Base-by-base conservation (phyloP, 64 coral and sea anemone genomes). In the Anthopleura sola region DNA sequence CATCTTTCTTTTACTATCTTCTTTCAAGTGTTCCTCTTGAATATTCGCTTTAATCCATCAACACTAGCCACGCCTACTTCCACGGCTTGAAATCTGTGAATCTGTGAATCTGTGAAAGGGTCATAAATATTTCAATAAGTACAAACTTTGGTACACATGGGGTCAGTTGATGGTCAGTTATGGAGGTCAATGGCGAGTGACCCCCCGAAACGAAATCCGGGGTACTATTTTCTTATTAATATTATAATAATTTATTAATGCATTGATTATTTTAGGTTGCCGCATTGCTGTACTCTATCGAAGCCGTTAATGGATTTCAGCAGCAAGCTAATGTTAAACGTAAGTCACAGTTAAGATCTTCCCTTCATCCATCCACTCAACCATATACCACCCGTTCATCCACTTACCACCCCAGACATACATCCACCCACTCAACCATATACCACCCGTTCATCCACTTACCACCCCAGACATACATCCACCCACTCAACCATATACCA, bases 301-400 rank as follows among this genome's bases (percentile, higher is more conserved):
- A 91, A 49, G 78, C n/a, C 21, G 82, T 78, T 26, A 86, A 83
- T n/a, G 89, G 89, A 49, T 86, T 91, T 36, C 84, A 85, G 80
- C 75, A 85, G 32, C 89, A 91, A 37, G 89, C 84, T 55, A 20
- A 86, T 51, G 74, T 91, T 37, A 50, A 11, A 37, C 37, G 89
- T 91, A 54, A 85, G 89, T 74, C 1, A 31, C 8, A 32, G 6
- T 36, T 79, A 23, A 26, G 8, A 26, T 20, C 44, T 79, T 16
- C 75, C 75, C 0, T 62, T 26, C 23, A 62, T 28, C 58, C n/a
- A 28, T 23, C 6, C 7, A 53, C 16, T 13, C 16, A 15, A 53
- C 6, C 50, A 53, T 0, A 13, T 17, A 53, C 0, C 10, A 26
- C 2, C 58, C 23, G n/a, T 5, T 4, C 58, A 56, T 2, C 23